These are phyloP conservation scores for Mionectes olivaceus DNA, from an alignment of 2,797 vertebrate species.

Conservation along the genomic window DNA sequence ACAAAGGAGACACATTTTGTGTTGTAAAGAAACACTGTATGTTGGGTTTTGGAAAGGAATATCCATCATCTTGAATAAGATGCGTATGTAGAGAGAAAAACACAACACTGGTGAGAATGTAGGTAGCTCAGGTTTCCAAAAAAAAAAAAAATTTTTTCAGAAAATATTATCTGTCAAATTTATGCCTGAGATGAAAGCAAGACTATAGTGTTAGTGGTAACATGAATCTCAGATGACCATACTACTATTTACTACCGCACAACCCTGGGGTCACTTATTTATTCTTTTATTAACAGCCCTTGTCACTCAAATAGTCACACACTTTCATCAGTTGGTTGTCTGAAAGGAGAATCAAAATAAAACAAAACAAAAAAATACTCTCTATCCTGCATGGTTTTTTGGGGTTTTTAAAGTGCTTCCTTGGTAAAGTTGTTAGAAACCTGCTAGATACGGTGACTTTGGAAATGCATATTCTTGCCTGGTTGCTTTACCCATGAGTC, in stretches of 20 bases:
- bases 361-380: not conserved
- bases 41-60: not conserved
- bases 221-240: not conserved
- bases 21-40: not conserved
- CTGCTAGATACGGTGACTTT: not conserved
- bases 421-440: not conserved
- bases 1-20: not conserved
- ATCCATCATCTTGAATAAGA: not conserved
- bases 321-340: not conserved
- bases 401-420: not conserved
- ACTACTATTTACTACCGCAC: not conserved
- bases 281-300: not conserved
- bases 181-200: not conserved
- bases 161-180: not conserved
- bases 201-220: not conserved
- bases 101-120: not conserved
- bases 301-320: not conserved
- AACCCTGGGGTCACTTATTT: not conserved
- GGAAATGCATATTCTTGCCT: not conserved
- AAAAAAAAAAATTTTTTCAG: not conserved
- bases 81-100: not conserved
- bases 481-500: not conserved
- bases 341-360: not conserved
- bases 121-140: not conserved
- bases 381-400: fast-evolving